Base-by-base conservation (phyloP, 1,140 invertebrate genomes). In the Trichonephila clavata region DNA sequence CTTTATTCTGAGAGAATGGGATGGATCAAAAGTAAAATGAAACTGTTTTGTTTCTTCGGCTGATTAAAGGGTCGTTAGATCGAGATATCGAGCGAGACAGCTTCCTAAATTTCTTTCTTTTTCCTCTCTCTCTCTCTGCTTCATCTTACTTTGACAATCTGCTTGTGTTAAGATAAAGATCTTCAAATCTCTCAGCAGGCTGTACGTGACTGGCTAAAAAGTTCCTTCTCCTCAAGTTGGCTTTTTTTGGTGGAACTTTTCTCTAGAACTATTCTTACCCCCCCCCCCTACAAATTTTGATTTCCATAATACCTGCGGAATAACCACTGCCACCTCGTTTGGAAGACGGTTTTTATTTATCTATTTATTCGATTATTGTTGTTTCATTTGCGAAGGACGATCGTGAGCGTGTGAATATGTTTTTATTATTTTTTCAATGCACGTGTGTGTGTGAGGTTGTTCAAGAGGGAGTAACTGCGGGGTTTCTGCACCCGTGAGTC, bases 81-180 rank as follows among this genome's bases (percentile, higher is more conserved):
- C 32, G 68, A 60, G 68, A 81, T 80, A 90, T 80, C 88, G 88
- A 77, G 88, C 88, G 88, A 90, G 68, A 90, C 65, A 43, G n/a
- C 59, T 59, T 57, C 59, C 80, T 50, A 68, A 68, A 14, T 77
- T 24, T n/a, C 20, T 63, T 39, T n/a, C n/a, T n/a, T n/a, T 65
- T 57, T 32, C 39, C 68, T 21, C 20, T 50, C 7, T 13, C 32
- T 20, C 18, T 27, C 10, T 77, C 6, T 77, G 18, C 5, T 14
- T 32, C 13, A 14, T 18, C 27, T 18, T 18, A 14, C 27, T 32
- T 83, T 83, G 81, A 83, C 81, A 83, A 83, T 83, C 81, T 83
- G 20, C n/a, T 32, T 77, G 71, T 90, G 27, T 13, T 5, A 14
- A 83, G 88, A 90, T 90, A 80, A 60, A 80, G 88, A 90, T 90